Base-by-base conservation (phyloP, 2,888 invertebrate species). In the Chymomyza fuscimana region DNA sequence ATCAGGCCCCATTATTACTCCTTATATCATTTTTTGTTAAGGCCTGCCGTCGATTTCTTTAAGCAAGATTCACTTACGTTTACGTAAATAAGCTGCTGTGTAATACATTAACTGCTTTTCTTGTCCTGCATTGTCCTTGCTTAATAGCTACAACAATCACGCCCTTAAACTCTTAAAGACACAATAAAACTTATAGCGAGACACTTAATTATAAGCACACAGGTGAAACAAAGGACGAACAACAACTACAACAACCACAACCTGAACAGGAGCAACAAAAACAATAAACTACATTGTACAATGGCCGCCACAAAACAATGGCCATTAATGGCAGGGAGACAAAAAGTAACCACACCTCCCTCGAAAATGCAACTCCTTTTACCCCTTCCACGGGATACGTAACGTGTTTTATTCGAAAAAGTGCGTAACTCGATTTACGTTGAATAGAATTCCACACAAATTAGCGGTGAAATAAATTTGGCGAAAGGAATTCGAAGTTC, bases 391-490 rank as follows among this genome's bases (percentile, higher is more conserved):
- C 12, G 16, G 52, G 16, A 15, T 16, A 2, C 52, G 4, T 32
- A 54, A 4, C 29, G 16, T 19, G 9, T 16, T 15, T 60, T 15
- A 15, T 60, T 4, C 60, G 32, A 10, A 15, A n/a, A 15, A 40
- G 5, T 54, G 54, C 36, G 60, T n/a, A 36, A n/a, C 59, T 66
- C 61, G 70, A 66, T 72, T 82, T 74, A 86, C 77, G 36, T 4
- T 51, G 64, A 72, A 73, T 74, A 83, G 72, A 79, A 86, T 86
- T 86, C 83, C 75, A 81, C 78, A 80, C 80, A 85, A 85, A 85
- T 87, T 87, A 83, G 80, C 75, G 82, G 84, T 73, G 73, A 86
- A 86, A 87, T 85, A 85, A 86, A 86, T 85, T 77, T 59, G 25
- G 6, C 59, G 12, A 25, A 29, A 46, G 40, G n/a, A 16, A 46